Percentiles rank a stretch among this genome's conserved stretches.
phyloP scores from a whole-genome alignment of 1,140 invertebrate species.

The Bombus polaris region DNA sequence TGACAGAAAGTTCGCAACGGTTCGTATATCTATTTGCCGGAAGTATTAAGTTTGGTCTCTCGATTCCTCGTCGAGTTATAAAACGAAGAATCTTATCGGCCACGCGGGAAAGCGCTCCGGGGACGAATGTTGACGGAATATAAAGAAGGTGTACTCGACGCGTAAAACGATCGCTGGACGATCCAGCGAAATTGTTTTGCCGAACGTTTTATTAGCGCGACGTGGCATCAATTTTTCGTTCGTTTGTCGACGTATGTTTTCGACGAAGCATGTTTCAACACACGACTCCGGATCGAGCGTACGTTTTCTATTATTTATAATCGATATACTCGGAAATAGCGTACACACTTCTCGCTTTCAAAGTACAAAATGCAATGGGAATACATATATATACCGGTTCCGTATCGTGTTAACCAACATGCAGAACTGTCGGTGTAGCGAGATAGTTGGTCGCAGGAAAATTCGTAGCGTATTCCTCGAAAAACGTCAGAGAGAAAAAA shows the following conservation, averaged over 20 bases:
- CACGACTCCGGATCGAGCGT: not conserved
- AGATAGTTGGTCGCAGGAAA: slow-evolving; percentile 37
- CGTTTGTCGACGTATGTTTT: not conserved
- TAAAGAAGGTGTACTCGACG: not conserved
- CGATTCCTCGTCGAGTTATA: not conserved
- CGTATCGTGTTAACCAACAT: not conserved
- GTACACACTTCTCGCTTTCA: not conserved
- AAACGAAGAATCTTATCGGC: not conserved
- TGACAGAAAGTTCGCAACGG: not conserved
- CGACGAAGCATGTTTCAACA: not conserved
- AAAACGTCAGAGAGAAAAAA: slow-evolving; percentile 33
- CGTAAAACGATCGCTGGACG: not conserved
- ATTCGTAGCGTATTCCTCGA: slow-evolving; percentile 5
- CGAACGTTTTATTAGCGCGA: not conserved
- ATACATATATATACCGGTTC: not conserved
- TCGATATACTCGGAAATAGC: not conserved
- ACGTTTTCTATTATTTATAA: not conserved
- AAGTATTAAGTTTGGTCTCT: not conserved
- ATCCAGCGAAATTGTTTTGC: not conserved
- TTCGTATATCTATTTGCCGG: not conserved
- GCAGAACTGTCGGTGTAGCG: not conserved
- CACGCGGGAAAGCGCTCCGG: not conserved
- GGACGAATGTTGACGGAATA: not conserved
- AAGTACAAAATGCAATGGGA: not conserved
- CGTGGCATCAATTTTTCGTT: not conserved